Evolutionary conservation across 2,888 invertebrate species (phyloP).

Genomic region (Eueremaeus valkanovi): DNA sequence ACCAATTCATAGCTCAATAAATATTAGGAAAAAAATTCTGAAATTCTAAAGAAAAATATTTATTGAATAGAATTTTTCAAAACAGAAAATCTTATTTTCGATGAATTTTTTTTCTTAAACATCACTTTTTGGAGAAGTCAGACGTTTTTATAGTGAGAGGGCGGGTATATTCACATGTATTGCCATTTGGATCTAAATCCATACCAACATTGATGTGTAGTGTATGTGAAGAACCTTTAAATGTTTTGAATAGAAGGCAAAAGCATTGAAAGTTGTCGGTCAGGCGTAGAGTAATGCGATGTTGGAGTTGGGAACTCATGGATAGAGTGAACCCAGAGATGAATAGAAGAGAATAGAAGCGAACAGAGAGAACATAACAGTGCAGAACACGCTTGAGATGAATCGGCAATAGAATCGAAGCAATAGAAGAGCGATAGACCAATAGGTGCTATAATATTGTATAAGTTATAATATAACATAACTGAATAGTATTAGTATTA

Average conservation of each 20-base stretch:
- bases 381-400: constrained; percentile 8
- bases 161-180: constrained; percentile 15
- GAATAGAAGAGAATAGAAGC: neutral
- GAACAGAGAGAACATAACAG: neutral
- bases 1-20: too few species aligned
- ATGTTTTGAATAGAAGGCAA: constrained; percentile 13
- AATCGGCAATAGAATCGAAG: neutral
- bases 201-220: neutral
- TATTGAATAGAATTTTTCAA: neutral
- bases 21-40: too few species aligned
- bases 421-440: neutral
- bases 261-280: constrained; percentile 23
- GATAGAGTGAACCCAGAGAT: constrained; percentile 2
- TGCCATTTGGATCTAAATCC: constrained; percentile 5
- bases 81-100: neutral
- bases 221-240: neutral
- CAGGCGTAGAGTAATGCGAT: constrained; percentile 29
- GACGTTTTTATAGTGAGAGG: constrained; percentile 6
- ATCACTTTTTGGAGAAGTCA: neutral
- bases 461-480: constrained; percentile 11
- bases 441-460: constrained; percentile 24
- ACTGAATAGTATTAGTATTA: constrained; percentile 9
- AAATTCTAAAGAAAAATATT: too few species aligned
- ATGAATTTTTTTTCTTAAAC: neutral
- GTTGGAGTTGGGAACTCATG: constrained; percentile 5